Evolutionary conservation across 2,888 invertebrate species (phyloP).

Genomic region (Pseudococcus longispinus): DNA sequence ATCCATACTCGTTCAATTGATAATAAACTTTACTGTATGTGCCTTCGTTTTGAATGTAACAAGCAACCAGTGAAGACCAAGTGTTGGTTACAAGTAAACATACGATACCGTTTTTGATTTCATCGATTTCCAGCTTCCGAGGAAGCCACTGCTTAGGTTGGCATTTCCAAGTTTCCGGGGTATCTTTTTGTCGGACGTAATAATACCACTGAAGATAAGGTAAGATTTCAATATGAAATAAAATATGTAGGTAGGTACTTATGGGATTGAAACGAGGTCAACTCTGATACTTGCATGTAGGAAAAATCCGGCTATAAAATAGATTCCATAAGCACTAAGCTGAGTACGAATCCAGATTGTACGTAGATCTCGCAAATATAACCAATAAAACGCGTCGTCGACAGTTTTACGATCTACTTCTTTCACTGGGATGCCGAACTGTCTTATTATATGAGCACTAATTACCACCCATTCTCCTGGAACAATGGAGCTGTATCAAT

Average conservation of each 20-base stretch:
- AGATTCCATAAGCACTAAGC: constrained; percentile 68
- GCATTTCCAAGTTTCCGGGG: constrained; percentile 75
- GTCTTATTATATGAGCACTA: constrained; percentile 18
- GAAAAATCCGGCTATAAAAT: constrained; percentile 73
- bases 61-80: constrained; percentile 70
- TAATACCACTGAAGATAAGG: constrained; percentile 71
- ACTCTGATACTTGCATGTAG: constrained; percentile 68
- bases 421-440: not conserved
- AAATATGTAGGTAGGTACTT: not conserved
- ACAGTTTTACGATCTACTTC: not conserved
- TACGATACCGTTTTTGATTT: constrained; percentile 71
- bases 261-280: not conserved
- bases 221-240: not conserved
- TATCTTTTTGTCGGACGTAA: constrained; percentile 70
- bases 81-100: constrained; percentile 68
- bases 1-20: constrained; percentile 70
- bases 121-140: constrained; percentile 73
- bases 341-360: constrained; percentile 66
- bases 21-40: constrained; percentile 71
- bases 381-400: not conserved
- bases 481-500: not conserved
- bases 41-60: constrained; percentile 74
- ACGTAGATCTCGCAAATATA: constrained; percentile 66
- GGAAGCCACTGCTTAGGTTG: constrained; percentile 75
- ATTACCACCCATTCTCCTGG: constrained; percentile 6